These are phyloP conservation scores for Leptinotarsa haldemani DNA, from an alignment of 2,888 invertebrate genomes.

Conservation along the genomic window DNA sequence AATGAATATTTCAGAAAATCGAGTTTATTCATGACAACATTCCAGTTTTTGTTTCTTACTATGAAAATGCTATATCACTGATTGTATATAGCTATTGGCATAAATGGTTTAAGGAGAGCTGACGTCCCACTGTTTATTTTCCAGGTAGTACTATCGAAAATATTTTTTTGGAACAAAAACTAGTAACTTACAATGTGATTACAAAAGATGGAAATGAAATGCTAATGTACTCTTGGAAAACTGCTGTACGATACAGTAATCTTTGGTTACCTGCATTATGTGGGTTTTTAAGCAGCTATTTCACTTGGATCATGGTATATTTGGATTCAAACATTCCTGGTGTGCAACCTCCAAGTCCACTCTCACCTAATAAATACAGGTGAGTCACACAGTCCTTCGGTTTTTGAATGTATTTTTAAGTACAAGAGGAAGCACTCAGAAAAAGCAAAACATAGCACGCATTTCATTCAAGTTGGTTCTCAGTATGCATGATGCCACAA, in stretches of 20 bases:
- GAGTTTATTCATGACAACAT: too few species aligned
- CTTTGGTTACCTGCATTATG: constrained; percentile 63
- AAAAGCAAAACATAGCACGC: too few species aligned
- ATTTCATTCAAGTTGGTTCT: too few species aligned
- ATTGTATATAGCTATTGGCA: too few species aligned
- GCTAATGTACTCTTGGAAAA: constrained; percentile 60
- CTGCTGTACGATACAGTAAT: constrained; percentile 58
- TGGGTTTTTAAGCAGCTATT: constrained; percentile 68
- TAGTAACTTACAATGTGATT: constrained; percentile 57
- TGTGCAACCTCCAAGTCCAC: constrained; percentile 71
- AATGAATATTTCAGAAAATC: too few species aligned
- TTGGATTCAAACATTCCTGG: constrained; percentile 73
- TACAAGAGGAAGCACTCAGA: too few species aligned
- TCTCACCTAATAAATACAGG: constrained; percentile 69
- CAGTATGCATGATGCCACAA: too few species aligned
- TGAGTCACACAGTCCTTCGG: constrained; percentile 49
- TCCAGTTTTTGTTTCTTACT: too few species aligned
- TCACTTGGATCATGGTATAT: constrained; percentile 72
- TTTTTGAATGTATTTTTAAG: too few species aligned
- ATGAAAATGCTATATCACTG: not conserved
- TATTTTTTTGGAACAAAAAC: constrained; percentile 56
- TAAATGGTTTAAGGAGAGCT: not conserved
- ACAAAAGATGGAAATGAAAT: constrained; percentile 61
- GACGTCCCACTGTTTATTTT: constrained; percentile 26
- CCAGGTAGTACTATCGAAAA: constrained; percentile 46